Evolutionary conservation across 2,113 vertebrate genomes (phyloP), one percentile per base, ranked within the genome.

Genomic region (Cebus imitator): DNA sequence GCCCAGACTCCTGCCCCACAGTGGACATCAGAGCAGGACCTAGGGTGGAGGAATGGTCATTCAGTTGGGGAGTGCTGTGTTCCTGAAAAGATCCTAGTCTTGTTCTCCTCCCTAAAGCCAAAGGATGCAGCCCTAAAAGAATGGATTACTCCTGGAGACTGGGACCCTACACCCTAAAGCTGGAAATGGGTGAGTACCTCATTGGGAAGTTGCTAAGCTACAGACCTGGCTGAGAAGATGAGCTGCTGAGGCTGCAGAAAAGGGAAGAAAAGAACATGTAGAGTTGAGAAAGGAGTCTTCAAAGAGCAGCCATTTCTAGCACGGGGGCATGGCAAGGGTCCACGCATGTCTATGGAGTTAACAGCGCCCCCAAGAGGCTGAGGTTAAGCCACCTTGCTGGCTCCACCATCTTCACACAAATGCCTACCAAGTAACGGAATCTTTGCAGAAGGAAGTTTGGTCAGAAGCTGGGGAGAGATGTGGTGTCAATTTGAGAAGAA

Each of bases 321-420:
- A 11, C 0, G 23, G 57, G 55, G 55, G 7, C 61, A 40, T 30
- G 9, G 14, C 55, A 50, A n/a, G 43, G 55, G 70, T 73, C 1
- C 9, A 27, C 0, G 16, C 61, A 11, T 8, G 11, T 6, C 55
- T 21, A 1, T 37, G 55, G 13, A 40, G 11, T 61, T 32, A 40
- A 2, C 10, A 18, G 25, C 17, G 1, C 25, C 55, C 23, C 11
- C 14, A 21, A 10, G 40, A 48, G 32, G 23, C 17, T 32, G 21
- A 76, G 55, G 64, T 13, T 30, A 11, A 12, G 18, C 11, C 43
- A 17, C 45, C 20, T 61, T n/a, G 55, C 20, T 43, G 6, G 7
- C 17, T 17, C 14, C 52, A 76, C 30, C 37, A 37, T 66, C 12
- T 37, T 50, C 30, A n/a, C 27, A 12, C 12, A 32, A 45, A 45